phyloP scores from a whole-genome alignment of 2,888 invertebrate species.

The Apeira syringaria region DNA sequence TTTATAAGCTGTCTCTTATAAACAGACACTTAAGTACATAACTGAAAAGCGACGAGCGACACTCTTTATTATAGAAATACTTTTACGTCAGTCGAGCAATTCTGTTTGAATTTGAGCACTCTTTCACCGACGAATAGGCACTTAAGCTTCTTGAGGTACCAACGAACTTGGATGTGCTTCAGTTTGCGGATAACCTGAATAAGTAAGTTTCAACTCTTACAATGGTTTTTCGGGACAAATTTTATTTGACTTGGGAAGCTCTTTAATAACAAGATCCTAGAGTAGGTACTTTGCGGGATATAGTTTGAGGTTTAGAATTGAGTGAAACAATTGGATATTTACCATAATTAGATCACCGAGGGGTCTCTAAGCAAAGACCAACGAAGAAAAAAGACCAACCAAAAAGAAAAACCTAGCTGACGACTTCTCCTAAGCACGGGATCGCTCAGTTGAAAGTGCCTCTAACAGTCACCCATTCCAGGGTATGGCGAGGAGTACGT shows the following conservation, averaged over 20 bases:
- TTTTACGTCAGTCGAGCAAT: conserved; percentile 4
- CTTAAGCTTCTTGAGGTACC: conserved; percentile 4
- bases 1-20: too few relatives aligned
- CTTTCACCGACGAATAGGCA: conserved; percentile 8
- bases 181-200: conserved; percentile 10
- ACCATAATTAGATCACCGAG: too few relatives aligned
- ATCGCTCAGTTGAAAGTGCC: too few relatives aligned
- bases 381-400: too few relatives aligned
- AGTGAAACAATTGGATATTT: too few relatives aligned
- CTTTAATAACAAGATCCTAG: conserved; percentile 12
- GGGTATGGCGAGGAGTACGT: too few relatives aligned
- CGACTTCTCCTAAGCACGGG: too few relatives aligned
- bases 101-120: conserved; percentile 10
- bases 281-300: too few relatives aligned
- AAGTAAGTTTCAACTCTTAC: conserved; percentile 17
- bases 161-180: conserved; percentile 10
- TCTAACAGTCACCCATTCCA: too few relatives aligned
- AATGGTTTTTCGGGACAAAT: conserved; percentile 11
- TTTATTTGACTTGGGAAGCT: conserved; percentile 19
- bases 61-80: neutral
- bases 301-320: neutral
- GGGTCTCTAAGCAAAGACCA: too few relatives aligned
- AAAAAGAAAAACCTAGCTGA: too few relatives aligned
- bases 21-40: too few relatives aligned
- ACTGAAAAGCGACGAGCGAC: conserved; percentile 3